Conservation (phyloP, 2,113 vertebrate genomes). For the Apteryx owenii region DNA sequence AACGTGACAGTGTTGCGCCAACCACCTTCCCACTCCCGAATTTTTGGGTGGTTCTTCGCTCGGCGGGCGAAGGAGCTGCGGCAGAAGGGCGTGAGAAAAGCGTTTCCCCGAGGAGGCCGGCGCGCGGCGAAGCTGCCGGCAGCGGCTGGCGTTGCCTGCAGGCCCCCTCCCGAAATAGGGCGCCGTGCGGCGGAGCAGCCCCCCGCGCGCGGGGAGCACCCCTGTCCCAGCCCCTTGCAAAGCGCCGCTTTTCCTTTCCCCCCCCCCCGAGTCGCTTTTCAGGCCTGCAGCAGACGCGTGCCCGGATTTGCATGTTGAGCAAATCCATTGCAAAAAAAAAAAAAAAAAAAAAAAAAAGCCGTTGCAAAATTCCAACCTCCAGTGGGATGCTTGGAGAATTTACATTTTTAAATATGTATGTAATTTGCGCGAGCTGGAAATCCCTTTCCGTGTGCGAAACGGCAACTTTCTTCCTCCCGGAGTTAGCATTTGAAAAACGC, state of each 20-base stretch:
- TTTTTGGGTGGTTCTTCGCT: no score
- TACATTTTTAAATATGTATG: slow-evolving; percentile 52
- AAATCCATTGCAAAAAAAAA: background rate
- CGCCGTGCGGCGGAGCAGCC: no score
- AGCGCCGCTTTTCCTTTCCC: no score
- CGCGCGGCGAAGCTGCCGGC: no score
- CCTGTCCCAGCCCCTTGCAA: no score
- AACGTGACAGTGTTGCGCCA: background rate
- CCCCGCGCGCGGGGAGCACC: no score
- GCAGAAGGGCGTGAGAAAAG: background rate
- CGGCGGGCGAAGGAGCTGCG: background rate
- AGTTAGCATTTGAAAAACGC: slow-evolving; percentile 25
- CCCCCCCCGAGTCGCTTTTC: no score
- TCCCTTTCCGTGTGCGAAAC: background rate
- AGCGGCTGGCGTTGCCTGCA: no score
- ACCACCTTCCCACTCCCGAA: background rate
- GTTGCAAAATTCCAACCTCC: background rate
- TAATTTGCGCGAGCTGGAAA: slow-evolving; percentile 24
- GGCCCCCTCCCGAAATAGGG: no score
- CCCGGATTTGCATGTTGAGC: background rate
- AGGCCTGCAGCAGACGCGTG: no score
- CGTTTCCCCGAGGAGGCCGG: accelerated
- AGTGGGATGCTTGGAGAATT: slow-evolving; percentile 11
- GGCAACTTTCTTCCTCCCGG: background rate
- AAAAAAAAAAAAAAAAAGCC: background rate